These are phyloP conservation scores for Bombus pascuorum DNA, from an alignment of 1,140 invertebrate genomes.

Conservation along the genomic window DNA sequence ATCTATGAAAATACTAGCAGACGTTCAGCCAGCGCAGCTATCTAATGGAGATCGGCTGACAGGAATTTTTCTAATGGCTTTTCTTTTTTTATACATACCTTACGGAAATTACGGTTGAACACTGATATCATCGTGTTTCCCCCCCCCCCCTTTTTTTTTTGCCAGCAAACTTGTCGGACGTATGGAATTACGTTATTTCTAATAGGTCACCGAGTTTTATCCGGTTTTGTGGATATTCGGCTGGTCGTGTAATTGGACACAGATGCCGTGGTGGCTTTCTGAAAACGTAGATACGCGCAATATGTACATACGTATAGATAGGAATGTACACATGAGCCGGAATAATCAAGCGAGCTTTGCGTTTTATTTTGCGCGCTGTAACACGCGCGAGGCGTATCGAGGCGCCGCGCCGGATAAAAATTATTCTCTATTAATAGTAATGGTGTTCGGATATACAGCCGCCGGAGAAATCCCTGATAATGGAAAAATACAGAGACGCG, in stretches of 20 bases:
- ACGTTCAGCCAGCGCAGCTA: background rate
- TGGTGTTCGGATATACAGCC: constrained; percentile 1
- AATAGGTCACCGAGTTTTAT: constrained; percentile 40
- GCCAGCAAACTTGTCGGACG: background rate
- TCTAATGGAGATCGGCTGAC: background rate
- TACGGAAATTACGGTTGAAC: background rate
- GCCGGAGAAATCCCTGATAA: constrained; percentile 25
- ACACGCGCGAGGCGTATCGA: background rate
- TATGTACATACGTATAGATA: background rate
- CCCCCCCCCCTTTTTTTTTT: background rate
- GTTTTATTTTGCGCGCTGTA: background rate
- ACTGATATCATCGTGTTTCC: background rate
- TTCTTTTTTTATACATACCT: background rate
- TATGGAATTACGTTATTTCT: constrained; percentile 25
- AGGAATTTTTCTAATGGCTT: background rate
- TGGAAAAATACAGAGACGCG: constrained; percentile 30
- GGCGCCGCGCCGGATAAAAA: constrained; percentile 13
- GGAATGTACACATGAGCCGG: background rate
- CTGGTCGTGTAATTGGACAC: constrained; percentile 43
- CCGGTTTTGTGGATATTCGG: constrained; percentile 41
- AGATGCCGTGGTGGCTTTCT: constrained; percentile 21
- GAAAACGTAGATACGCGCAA: background rate
- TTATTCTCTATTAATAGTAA: constrained; percentile 29
- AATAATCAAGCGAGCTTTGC: background rate
- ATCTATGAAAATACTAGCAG: background rate